phyloP scores from a whole-genome alignment of 2,113 vertebrate genomes.

The Sturnus vulgaris region DNA sequence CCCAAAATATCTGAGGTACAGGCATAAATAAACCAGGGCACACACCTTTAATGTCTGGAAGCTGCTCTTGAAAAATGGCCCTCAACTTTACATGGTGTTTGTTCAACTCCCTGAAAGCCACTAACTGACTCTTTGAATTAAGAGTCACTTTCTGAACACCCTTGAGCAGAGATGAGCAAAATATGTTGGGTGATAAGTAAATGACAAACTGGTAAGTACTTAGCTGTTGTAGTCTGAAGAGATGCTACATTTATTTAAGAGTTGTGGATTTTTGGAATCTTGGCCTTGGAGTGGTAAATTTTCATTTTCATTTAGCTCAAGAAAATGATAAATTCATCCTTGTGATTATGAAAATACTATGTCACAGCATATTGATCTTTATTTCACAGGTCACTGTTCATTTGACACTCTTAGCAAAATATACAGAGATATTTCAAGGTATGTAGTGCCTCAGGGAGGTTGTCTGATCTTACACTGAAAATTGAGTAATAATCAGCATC shows the following conservation, averaged over 20 bases:
- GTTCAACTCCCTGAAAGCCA: not conserved
- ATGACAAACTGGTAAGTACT: not conserved
- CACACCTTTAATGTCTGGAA: not conserved
- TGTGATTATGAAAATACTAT: conserved; percentile 53
- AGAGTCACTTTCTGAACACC: not conserved
- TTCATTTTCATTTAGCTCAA: conserved; percentile 64
- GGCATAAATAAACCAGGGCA: not conserved
- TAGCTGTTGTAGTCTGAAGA: not conserved
- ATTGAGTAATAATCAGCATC: conserved; percentile 65
- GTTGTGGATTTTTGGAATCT: conserved; percentile 29
- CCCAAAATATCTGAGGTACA: not conserved
- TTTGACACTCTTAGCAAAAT: conserved; percentile 52
- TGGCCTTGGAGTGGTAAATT: conserved; percentile 36
- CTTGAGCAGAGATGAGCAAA: not conserved
- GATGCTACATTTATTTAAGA: not conserved
- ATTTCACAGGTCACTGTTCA: conserved; percentile 41
- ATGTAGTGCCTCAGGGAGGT: not conserved
- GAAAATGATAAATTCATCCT: conserved; percentile 37
- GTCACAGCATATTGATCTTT: conserved; percentile 48
- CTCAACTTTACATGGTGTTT: not conserved
- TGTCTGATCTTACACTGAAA: conserved; percentile 58
- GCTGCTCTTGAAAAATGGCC: not conserved
- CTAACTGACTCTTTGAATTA: not conserved
- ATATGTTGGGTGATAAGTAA: not conserved
- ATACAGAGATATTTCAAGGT: conserved; percentile 56